Evolutionary conservation across 1,140 invertebrate species (phyloP), one percentile per base, ranked within the genome.

Genomic region (Brachionus rubens): DNA sequence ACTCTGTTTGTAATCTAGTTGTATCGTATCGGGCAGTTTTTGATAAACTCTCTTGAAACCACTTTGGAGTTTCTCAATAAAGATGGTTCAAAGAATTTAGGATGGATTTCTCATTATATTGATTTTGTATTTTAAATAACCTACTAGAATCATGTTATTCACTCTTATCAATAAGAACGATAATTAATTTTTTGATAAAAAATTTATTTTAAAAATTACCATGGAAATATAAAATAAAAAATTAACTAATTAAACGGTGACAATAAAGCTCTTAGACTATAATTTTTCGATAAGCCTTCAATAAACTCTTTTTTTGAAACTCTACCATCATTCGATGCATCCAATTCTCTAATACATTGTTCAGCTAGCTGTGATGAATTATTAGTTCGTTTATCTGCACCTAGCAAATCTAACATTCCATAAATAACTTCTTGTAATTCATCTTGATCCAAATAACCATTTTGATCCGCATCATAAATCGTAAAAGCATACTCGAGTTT

Each of bases 271-370:
- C 68, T 48, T 26, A 72, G 24, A 7, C 46, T 50, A 28, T 72
- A 72, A 41, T 48, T 50, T 54, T 19, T 72, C 21, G 21, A 33
- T 5, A 72, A 30, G 28, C 68, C 68, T n/a, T 72, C 50, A 52
- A 72, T 72, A n/a, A 72, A 72, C n/a, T 72, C 68, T 33, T 72
- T 16, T 41, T 75, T 75, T 6, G 72, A 54, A 24, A 75, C 54
- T 21, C 19, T 36, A 21, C 72, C 72, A 47, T 75, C 54, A 47
- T 56, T 54, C 16, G 19, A 30, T n/a, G 3, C 7, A 47, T 75
- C 72, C 10, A 75, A 41, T 28, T 54, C 48, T 7, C 24, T 75
- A 16, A 75, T 75, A 12, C 48, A 75, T 21, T 75, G 43, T 43
- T 75, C n/a, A 19, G 50, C 50, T 12, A 75, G 28, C 1, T 46